Evolutionary conservation across 2,797 vertebrate species (phyloP), one percentile per base, ranked within the genome.

Genomic region (Sus cebifrons): DNA sequence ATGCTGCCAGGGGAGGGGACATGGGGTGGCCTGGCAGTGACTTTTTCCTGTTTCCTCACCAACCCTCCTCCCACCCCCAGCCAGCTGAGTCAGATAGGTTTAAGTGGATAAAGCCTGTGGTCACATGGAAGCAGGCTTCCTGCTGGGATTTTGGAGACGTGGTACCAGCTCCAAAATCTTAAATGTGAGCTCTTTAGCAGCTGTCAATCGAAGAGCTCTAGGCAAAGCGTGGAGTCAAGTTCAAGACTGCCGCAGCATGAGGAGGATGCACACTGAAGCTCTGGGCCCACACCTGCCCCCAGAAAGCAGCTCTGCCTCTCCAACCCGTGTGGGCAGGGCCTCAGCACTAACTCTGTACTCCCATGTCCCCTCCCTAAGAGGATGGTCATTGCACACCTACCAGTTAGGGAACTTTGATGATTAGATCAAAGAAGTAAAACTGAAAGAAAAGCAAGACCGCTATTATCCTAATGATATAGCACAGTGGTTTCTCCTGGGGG

Each of bases 211-310:
- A 49, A 93, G 65, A 17, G 5, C 29, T 58, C 29, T 40, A 29
- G 20, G 6, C 14, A n/a, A 54, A 52, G 60, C 56, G 3, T 27
- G 27, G 12, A n/a, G 10, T 73, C 13, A 6, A 4, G 17, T 27
- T 36, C 12, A 17, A 60, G 64, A 0, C 5, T 17, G 52, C 32
- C 29, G 29, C 12, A 20, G 36, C 3, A 52, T 1, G 32, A 49
- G 49, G 32, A 2, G 5, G 85, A 40, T 40, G 12, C 29, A 62
- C 4, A 3, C 44, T 7, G n/a, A 40, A 7, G 16, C 67, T 78
- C 44, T 6, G 44, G 11, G 11, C 8, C 6, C 5, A 3, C 0
- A 1, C 40, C 20, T 56, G 64, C 23, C 32, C 20, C 49, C n/a
- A 52, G 23, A 58, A 86, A 52, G 36, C n/a, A 13, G 6, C 14